Base-by-base conservation (phyloP, 2,113 vertebrate genomes). In the Blennius ocellaris region DNA sequence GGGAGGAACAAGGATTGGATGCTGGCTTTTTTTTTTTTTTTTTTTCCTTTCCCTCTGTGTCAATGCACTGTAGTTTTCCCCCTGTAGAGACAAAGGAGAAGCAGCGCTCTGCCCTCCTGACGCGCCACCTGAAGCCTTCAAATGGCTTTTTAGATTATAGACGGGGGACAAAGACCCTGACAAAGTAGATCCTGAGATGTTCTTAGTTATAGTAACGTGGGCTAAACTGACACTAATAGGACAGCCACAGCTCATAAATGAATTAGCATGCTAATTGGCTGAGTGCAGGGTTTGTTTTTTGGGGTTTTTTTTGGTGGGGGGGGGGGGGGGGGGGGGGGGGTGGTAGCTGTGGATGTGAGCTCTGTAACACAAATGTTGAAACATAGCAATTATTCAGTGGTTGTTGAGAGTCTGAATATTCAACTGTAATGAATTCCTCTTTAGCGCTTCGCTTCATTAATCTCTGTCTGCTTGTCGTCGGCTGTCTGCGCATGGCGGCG, bases 1-100 rank as follows among this genome's bases (percentile, higher is more conserved):
- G 81, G 90, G 89, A 83, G 86, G 81, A 87, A 88, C 87, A 85
- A 78, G 86, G 83, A 88, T 75, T 72, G 72, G 76, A 81, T 73
- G 69, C 65, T 81, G 82, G 63, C 71, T 76, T 76, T 80, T 81
- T 77, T n/a, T n/a, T n/a, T n/a, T n/a, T n/a, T n/a, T n/a, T n/a
- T n/a, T n/a, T n/a, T n/a, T n/a, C n/a, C n/a, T n/a, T n/a, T n/a
- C n/a, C n/a, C 67, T 78, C 67, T 66, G 58, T 72, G 72, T 77
- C 68, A 54, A 12, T 74, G 73, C 67, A 59, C 83, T 71, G 60
- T 84, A 63, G 66, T 81, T 81, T n/a, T 30, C 73, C 77, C 60
- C 52, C 66, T 12, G 43, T 64, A 10, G 55, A 88, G 68, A 90
- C 81, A 87, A 90, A 86, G 78, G 77, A 84, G 71, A 71, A 59